Percentiles rank a stretch among this genome's conserved stretches.
Conservation (phyloP, 2,113 vertebrate genomes). For the Clarias gariepinus region DNA sequence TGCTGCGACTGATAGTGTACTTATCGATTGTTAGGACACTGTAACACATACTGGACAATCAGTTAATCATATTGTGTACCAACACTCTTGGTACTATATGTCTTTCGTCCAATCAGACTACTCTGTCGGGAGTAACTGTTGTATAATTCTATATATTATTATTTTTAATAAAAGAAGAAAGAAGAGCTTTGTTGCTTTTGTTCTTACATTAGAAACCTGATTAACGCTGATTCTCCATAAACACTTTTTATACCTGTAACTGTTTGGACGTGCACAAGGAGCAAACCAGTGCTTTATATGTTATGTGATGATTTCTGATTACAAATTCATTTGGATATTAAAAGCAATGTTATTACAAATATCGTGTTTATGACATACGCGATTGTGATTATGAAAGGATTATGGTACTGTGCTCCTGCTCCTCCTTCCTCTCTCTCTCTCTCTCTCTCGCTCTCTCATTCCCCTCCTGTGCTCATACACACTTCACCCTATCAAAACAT, state of each 20-base stretch:
- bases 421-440: neutral
- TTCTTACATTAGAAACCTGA: neutral
- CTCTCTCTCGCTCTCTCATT: neutral
- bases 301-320: neutral
- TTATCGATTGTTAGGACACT: too few relatives aligned
- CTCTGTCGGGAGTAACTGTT: too few relatives aligned
- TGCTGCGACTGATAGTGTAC: too few relatives aligned
- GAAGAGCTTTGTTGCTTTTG: too few relatives aligned
- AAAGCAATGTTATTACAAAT: neutral
- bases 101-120: too few relatives aligned
- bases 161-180: too few relatives aligned
- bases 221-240: neutral
- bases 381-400: slow-evolving; percentile 6
- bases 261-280: slow-evolving; percentile 1
- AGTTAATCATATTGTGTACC: too few relatives aligned
- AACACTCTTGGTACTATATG: too few relatives aligned
- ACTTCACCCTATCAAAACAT: slow-evolving; percentile 24
- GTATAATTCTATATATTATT: neutral
- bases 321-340: neutral
- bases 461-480: slow-evolving; percentile 7
- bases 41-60: too few relatives aligned
- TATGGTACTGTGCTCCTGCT: neutral
- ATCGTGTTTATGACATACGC: neutral
- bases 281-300: neutral
- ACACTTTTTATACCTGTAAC: neutral